phyloP scores from a whole-genome alignment of 2,888 invertebrate genomes.

The Clivina fossor region DNA sequence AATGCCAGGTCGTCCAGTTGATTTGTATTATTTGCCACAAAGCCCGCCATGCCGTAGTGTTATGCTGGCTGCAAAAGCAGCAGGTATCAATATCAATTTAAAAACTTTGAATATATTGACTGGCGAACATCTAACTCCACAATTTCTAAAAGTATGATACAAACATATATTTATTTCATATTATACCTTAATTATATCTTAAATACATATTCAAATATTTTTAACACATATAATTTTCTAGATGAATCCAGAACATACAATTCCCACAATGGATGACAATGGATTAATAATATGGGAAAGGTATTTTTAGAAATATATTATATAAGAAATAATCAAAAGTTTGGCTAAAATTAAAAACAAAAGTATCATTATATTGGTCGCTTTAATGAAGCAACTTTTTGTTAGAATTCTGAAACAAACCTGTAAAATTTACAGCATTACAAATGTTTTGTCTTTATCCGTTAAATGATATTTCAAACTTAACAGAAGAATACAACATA shows the following conservation, averaged over 20 bases:
- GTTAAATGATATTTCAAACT: no score
- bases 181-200: slow-evolving; percentile 4
- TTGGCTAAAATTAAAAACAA: not conserved
- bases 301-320: slow-evolving; percentile 48
- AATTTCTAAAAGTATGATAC: slow-evolving; percentile 64
- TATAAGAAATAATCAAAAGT: slow-evolving; percentile 7
- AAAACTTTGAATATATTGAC: slow-evolving; percentile 62
- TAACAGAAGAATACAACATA: no score
- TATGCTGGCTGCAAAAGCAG: slow-evolving; percentile 63
- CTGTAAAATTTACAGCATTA: no score
- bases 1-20: no score
- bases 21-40: slow-evolving; percentile 65
- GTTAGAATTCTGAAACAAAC: no score
- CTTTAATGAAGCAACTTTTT: no score
- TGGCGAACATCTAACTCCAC: slow-evolving; percentile 66
- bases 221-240: slow-evolving; percentile 47
- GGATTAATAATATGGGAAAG: slow-evolving; percentile 72
- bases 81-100: slow-evolving; percentile 67
- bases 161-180: slow-evolving; percentile 1
- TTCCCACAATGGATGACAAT: slow-evolving; percentile 72
- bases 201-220: slow-evolving; percentile 1
- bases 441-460: no score
- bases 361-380: no score
- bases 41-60: slow-evolving; percentile 68
- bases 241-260: slow-evolving; percentile 72